These are phyloP conservation scores for Exaiptasia diaphana DNA, from an alignment of 64 coral and sea anemone species.

Conservation along the genomic window DNA sequence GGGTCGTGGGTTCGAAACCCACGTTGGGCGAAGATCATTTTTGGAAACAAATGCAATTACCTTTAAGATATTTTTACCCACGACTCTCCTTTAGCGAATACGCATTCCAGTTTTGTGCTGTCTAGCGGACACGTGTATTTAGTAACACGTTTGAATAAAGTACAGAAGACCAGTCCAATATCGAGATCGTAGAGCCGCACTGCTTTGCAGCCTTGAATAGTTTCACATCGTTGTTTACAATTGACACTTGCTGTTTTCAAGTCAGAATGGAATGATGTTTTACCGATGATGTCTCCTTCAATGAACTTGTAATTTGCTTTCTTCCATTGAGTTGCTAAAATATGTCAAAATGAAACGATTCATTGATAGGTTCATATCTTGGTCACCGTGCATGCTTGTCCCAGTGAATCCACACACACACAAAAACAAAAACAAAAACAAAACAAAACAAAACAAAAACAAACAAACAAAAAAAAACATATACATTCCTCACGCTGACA, in stretches of 20 bases:
- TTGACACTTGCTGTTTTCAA: not conserved
- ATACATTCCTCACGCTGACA: too few species aligned
- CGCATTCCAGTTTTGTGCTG: not conserved
- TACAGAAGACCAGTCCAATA: not conserved
- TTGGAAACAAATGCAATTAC: too few species aligned
- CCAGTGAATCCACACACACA: too few species aligned
- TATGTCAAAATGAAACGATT: too few species aligned
- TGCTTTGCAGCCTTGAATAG: not conserved
- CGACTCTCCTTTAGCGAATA: not conserved
- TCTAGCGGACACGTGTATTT: not conserved
- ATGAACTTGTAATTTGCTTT: not conserved
- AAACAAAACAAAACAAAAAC: too few species aligned
- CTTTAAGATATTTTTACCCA: too few species aligned
- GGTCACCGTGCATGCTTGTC: too few species aligned
- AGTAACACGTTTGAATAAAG: not conserved
- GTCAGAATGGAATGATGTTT: not conserved
- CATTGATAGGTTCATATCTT: too few species aligned
- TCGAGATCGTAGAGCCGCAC: not conserved
- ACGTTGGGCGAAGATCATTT: conserved; percentile 87
- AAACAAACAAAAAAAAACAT: too few species aligned
- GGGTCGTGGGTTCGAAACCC: conserved; percentile 99
- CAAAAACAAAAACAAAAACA: too few species aligned
- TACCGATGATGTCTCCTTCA: not conserved
- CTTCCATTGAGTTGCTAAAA: not conserved
- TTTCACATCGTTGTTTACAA: not conserved